Percentiles rank a stretch among this genome's conserved stretches.
phyloP scores from a whole-genome alignment of 2,797 vertebrate genomes.

The Anguilla anguilla region DNA sequence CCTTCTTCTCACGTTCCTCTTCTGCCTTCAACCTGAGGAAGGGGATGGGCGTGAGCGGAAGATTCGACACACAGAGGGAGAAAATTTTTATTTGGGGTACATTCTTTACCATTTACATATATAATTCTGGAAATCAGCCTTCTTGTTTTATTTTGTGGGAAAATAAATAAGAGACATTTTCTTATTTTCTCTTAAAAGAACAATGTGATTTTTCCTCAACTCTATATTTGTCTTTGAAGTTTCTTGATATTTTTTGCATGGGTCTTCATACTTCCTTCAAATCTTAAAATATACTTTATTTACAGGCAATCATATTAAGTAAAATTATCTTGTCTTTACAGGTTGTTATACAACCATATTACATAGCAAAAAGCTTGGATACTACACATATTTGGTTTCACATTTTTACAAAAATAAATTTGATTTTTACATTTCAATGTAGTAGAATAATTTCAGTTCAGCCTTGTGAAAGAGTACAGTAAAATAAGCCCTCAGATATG shows the following conservation, averaged over 20 bases:
- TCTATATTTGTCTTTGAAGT: background rate
- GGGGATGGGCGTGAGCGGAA: background rate
- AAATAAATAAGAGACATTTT: background rate
- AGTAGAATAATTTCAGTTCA: too few species aligned
- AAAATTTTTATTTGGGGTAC: background rate
- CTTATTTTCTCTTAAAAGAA: background rate
- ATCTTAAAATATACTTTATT: background rate
- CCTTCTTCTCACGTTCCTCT: constrained; percentile 91
- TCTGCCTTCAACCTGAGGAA: constrained; percentile 85
- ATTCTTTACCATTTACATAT: background rate
- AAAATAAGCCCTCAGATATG: too few species aligned
- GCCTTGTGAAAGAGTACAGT: too few species aligned
- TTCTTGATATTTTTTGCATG: background rate
- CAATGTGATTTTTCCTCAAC: background rate
- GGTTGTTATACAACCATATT: background rate
- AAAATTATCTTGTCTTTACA: background rate
- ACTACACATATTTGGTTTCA: background rate
- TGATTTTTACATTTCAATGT: background rate
- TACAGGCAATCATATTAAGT: background rate
- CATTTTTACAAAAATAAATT: background rate
- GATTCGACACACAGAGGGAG: background rate
- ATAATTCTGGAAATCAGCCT: background rate
- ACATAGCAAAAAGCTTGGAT: background rate
- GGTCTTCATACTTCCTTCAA: too few species aligned
- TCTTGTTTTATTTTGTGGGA: background rate